Base-by-base conservation (phyloP, 2,797 vertebrate genomes). In the Urophycis tenuis region DNA sequence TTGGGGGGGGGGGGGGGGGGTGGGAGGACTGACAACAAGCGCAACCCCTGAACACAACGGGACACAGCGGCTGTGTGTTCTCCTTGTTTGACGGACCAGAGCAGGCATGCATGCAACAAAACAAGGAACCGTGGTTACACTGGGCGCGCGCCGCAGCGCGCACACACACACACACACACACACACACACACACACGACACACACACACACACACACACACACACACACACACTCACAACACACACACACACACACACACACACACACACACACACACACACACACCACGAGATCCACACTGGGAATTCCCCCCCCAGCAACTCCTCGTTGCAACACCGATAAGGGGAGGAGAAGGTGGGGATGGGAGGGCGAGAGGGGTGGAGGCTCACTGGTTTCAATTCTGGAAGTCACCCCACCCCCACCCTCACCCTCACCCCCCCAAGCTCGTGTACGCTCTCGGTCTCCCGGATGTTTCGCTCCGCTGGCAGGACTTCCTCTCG, bases 81-180 rank as follows among this genome's bases (percentile, higher is more conserved):
- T 12, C 5, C 49, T 45, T 3, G 41, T 45, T 17, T 45, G 95
- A 94, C n/a, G 93, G 92, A 93, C 85, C 92, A 90, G 86, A 93
- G 30, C 29, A 84, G 84, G 85, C 81, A 76, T 84, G 81, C 86
- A 89, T 89, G 89, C 90, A 88, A 81, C 87, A 87, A 81, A 82
- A 69, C 75, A 74, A 77, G 25, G 71, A 70, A 74, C 14, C 14
- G 30, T 75, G 79, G 71, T 69, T 53, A 89, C 78, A 85, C 74
- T 25, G 75, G 72, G 78, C 71, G 75, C 73, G 80, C 78, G 82
- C n/a, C n/a, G n/a, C n/a, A n/a, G n/a, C n/a, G n/a, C n/a, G n/a
- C n/a, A n/a, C n/a, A n/a, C n/a, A n/a, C n/a, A n/a, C n/a, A n/a
- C n/a, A n/a, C n/a, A n/a, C n/a, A n/a, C n/a, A n/a, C n/a, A n/a